A percentile compares a stretch with the other conserved stretches of the same genome.
Conservation (phyloP, 1,140 invertebrate genomes). For the Psilanteris sp. region DNA sequence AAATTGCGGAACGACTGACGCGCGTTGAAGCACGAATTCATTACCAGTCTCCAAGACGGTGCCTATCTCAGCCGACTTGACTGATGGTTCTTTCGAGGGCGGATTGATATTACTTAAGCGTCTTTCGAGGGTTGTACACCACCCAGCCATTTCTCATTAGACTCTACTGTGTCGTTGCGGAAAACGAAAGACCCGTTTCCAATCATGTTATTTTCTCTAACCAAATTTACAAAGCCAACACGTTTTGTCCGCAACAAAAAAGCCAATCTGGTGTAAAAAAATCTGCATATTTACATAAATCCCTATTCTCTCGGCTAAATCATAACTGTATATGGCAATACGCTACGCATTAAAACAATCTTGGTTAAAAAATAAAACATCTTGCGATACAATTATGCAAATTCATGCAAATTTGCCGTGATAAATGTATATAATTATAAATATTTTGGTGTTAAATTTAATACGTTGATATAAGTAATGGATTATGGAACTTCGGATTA, state of each 20-base stretch:
- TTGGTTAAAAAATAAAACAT: no score
- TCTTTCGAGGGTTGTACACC: conserved; percentile 59
- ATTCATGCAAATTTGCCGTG: no score
- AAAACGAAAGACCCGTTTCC: conserved; percentile 53
- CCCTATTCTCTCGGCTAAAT: not conserved
- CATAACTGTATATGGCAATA: no score
- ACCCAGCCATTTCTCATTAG: conserved; percentile 68
- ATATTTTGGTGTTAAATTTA: no score
- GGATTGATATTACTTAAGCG: conserved; percentile 68
- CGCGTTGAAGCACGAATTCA: conserved; percentile 65
- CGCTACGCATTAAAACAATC: conserved; percentile 1
- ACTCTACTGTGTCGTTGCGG: conserved; percentile 47
- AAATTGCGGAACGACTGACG: conserved; percentile 62
- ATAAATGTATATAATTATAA: no score
- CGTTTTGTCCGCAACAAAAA: conserved; percentile 21
- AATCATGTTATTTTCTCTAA: conserved; percentile 46
- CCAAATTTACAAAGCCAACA: conserved; percentile 32
- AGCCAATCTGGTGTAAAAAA: conserved; percentile 31
- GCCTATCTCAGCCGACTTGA: conserved; percentile 63
- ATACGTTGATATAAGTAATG: no score
- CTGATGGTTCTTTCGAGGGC: conserved; percentile 68
- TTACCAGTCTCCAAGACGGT: conserved; percentile 61
- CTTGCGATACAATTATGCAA: conserved; percentile 29
- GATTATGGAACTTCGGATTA: no score
- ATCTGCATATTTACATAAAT: conserved; percentile 18